These are phyloP conservation scores for Podargus strigoides DNA, from an alignment of 2,797 vertebrate species.

Conservation along the genomic window DNA sequence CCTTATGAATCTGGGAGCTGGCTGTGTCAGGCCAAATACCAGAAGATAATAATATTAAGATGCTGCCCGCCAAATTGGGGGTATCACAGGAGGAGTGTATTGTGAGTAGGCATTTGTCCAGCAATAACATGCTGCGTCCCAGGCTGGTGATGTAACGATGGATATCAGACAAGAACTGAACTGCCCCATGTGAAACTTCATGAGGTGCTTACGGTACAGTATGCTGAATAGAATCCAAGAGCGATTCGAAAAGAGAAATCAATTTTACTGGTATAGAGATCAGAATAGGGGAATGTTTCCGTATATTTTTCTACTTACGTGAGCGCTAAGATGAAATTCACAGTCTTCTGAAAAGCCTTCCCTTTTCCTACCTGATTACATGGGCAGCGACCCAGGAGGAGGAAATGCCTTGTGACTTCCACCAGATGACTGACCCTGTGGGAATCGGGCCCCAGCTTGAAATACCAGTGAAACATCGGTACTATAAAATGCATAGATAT, in stretches of 20 bases:
- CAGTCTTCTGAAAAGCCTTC: neutral
- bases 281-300: neutral
- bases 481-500: neutral
- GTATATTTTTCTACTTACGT: neutral
- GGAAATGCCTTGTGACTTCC: slow-evolving; percentile 32
- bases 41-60: neutral
- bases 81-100: neutral
- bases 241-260: neutral
- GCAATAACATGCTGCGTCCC: neutral
- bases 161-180: neutral
- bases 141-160: neutral
- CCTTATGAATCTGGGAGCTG: slow-evolving; percentile 1
- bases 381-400: neutral
- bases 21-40: neutral
- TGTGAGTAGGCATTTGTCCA: neutral
- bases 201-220: neutral
- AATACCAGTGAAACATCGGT: neutral
- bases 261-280: neutral
- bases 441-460: neutral
- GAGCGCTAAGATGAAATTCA: neutral
- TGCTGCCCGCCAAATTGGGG: neutral
- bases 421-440: neutral
- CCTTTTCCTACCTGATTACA: neutral
- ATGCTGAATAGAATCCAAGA: neutral
- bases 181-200: neutral